phyloP scores from a whole-genome alignment of 2,113 vertebrate species.

The Callipepla californica region DNA sequence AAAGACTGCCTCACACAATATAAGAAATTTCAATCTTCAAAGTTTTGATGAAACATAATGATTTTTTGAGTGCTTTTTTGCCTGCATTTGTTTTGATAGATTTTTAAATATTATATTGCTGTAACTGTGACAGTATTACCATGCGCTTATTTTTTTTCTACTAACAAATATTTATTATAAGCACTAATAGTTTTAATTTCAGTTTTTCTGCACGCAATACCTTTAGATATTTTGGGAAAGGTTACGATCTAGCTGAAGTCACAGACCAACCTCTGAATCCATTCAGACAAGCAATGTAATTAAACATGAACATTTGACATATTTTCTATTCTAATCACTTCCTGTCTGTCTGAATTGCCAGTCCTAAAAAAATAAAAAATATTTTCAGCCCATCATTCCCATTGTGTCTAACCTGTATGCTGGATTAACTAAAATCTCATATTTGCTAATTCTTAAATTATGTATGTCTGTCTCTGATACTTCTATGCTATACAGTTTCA shows the following conservation, averaged over 20 bases:
- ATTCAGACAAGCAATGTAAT: not conserved
- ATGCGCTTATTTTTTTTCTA: not conserved
- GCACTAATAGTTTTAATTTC: not conserved
- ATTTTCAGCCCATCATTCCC: not conserved
- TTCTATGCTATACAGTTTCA: not conserved
- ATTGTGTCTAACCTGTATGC: not conserved
- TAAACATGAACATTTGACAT: not conserved
- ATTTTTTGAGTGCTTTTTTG: not conserved
- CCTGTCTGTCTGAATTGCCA: not conserved
- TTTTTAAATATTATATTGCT: not conserved
- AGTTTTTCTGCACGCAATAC: not conserved
- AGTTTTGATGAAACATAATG: not conserved
- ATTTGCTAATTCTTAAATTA: not conserved
- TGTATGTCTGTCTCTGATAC: not conserved
- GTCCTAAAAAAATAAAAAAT: not conserved
- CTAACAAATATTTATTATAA: not conserved
- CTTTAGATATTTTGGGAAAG: not conserved
- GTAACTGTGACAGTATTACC: not conserved
- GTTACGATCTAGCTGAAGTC: not conserved
- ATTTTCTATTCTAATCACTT: not conserved
- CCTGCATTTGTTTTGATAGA: not conserved
- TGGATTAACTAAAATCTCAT: not conserved
- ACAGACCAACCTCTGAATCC: fast-evolving
- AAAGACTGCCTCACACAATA: not conserved
- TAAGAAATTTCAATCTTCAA: not conserved